These are phyloP conservation scores for Pluvialis apricaria DNA, from an alignment of 2,113 vertebrate species.

Conservation along the genomic window DNA sequence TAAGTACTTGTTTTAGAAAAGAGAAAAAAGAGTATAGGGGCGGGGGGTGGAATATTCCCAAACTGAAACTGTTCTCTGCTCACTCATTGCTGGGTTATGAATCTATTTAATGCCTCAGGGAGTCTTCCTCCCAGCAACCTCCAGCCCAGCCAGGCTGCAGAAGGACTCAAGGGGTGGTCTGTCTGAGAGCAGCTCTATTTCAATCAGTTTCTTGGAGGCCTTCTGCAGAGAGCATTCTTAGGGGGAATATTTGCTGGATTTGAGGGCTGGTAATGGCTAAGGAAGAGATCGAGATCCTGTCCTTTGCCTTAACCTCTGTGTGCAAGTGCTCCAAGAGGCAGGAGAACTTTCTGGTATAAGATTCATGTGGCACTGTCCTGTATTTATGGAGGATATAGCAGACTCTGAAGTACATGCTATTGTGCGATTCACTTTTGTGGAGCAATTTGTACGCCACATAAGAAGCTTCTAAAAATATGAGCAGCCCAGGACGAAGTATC, in stretches of 20 bases:
- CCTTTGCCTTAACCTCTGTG: background rate
- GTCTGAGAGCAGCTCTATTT: background rate
- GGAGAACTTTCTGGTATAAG: background rate
- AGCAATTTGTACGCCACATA: background rate
- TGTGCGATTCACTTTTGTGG: background rate
- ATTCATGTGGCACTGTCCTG: background rate
- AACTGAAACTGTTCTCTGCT: background rate
- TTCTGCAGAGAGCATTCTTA: background rate
- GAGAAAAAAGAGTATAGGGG: background rate
- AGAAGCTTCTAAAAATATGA: background rate
- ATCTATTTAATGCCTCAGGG: background rate
- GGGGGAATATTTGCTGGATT: background rate
- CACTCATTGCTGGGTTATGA: background rate
- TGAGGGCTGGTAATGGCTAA: background rate
- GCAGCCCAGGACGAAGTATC: background rate
- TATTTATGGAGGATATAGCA: background rate
- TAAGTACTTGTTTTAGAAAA: background rate
- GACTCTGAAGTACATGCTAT: fast-evolving
- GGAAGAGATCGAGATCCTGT: background rate
- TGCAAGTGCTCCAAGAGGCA: background rate
- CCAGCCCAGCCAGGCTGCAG: background rate
- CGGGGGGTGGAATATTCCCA: background rate
- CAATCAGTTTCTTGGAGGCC: background rate
- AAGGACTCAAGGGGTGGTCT: background rate
- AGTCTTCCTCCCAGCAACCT: background rate